Conservation (phyloP, 2,888 invertebrate species). For the Slavum lentiscoides region DNA sequence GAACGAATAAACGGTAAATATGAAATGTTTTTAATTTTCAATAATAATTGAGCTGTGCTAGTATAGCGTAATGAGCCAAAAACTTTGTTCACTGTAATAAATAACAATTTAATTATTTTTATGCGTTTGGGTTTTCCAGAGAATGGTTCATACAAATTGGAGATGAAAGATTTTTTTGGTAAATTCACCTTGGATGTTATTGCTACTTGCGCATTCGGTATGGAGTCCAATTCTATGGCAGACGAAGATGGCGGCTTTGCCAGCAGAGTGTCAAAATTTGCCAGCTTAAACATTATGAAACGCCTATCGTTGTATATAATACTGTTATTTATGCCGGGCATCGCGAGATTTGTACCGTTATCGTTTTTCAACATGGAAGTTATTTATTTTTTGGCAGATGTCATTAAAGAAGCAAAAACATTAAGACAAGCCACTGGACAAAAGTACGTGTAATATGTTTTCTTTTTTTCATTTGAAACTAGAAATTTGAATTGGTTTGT, state of each 20-base stretch:
- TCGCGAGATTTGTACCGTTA: conserved; percentile 56
- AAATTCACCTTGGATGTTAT: conserved; percentile 66
- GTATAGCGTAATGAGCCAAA: too few species aligned
- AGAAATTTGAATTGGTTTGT: too few species aligned
- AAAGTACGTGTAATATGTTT: conserved; percentile 58
- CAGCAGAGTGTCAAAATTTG: conserved; percentile 58
- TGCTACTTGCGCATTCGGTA: conserved; percentile 66
- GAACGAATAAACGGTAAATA: conserved; percentile 34
- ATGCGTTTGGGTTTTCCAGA: conserved; percentile 44
- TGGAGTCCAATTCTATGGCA: conserved; percentile 63
- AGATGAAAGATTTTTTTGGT: conserved; percentile 65
- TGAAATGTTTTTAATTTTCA: neutral
- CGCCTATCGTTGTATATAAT: conserved; percentile 56
- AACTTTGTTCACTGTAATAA: neutral
- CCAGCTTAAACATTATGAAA: conserved; percentile 54
- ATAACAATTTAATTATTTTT: neutral
- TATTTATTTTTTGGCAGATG: conserved; percentile 56
- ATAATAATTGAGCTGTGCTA: neutral
- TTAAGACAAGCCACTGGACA: conserved; percentile 54
- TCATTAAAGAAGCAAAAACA: conserved; percentile 56
- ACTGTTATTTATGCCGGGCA: conserved; percentile 55
- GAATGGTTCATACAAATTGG: conserved; percentile 58
- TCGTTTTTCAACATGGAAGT: conserved; percentile 57
- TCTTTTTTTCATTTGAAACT: neutral
- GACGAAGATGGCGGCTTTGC: conserved; percentile 63